A percentile compares a stretch with the other conserved stretches of the same genome.
These are phyloP conservation scores for Apteryx owenii DNA, from an alignment of 2,113 vertebrate genomes.

Conservation along the genomic window DNA sequence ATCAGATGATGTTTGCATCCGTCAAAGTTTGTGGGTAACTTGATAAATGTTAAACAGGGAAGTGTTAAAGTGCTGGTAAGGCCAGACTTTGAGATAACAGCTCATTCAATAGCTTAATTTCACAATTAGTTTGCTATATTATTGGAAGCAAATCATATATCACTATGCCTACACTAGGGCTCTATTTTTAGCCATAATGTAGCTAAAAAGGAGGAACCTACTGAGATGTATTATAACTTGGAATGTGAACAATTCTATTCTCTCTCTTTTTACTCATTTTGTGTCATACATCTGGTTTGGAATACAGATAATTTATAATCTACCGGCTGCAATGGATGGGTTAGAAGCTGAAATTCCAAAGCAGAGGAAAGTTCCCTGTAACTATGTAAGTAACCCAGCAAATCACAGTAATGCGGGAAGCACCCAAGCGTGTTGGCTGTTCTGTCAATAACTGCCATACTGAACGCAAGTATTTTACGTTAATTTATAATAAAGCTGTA, in stretches of 20 bases:
- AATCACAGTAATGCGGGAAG: background rate
- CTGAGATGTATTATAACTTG: constrained; percentile 57
- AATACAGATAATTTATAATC: constrained; percentile 21
- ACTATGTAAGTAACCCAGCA: background rate
- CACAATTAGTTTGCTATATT: constrained; percentile 76
- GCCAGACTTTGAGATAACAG: constrained; percentile 56
- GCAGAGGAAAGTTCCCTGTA: constrained; percentile 28
- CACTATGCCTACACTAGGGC: constrained; percentile 71
- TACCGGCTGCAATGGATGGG: rapidly evolving
- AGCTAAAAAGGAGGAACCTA: constrained; percentile 63
- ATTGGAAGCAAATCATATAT: constrained; percentile 80
- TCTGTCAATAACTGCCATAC: background rate
- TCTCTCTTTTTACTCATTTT: constrained; percentile 1
- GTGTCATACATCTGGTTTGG: constrained; percentile 1
- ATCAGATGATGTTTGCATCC: constrained; percentile 41
- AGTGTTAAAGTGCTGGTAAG: constrained; percentile 45
- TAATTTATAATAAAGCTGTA: background rate
- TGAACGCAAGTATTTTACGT: background rate
- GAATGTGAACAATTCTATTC: constrained; percentile 35
- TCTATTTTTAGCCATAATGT: constrained; percentile 79
- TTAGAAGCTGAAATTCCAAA: background rate
- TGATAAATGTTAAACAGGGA: constrained; percentile 52
- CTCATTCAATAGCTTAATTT: constrained; percentile 66
- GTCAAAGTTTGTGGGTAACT: constrained; percentile 50
- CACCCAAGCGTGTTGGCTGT: background rate